A percentile compares a stretch with the other conserved stretches of the same genome.
Conservation (phyloP, 2,888 invertebrate species). For the Gymnocheta viridis region DNA sequence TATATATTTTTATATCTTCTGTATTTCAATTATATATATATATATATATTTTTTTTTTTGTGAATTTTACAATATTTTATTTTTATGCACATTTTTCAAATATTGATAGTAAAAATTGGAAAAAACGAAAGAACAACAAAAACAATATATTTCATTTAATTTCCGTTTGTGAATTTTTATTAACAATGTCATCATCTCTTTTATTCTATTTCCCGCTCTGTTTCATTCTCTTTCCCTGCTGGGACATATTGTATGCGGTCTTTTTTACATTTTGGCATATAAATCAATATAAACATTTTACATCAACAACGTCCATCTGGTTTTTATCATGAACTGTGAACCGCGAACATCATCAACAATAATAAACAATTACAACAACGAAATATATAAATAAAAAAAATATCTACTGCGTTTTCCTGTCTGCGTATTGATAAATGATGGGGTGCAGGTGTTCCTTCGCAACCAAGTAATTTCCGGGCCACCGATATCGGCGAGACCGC, state of each 20-base stretch:
- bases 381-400: constrained; percentile 34
- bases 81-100: constrained; percentile 35
- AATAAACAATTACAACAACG: constrained; percentile 28
- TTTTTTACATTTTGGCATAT: constrained; percentile 40
- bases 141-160: constrained; percentile 66
- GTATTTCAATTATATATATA: constrained; percentile 32
- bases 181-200: constrained; percentile 63
- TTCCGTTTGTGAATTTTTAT: constrained; percentile 67
- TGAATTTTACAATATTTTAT: constrained; percentile 31
- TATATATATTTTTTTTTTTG: constrained; percentile 25
- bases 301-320: constrained; percentile 57
- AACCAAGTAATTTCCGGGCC: constrained; percentile 94
- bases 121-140: constrained; percentile 26
- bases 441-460: constrained; percentile 93
- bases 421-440: not conserved
- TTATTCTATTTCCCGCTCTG: not conserved
- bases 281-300: constrained; percentile 61
- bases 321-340: constrained; percentile 59
- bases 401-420: constrained; percentile 6
- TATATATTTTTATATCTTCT: constrained; percentile 22
- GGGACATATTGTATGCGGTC: not conserved
- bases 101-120: constrained; percentile 50
- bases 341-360: constrained; percentile 45
- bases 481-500: constrained; percentile 94
- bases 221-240: not conserved